Percentiles rank a stretch among this genome's conserved stretches.
Evolutionary conservation across 2,113 vertebrate species (phyloP).

Genomic region (Theropithecus gelada): DNA sequence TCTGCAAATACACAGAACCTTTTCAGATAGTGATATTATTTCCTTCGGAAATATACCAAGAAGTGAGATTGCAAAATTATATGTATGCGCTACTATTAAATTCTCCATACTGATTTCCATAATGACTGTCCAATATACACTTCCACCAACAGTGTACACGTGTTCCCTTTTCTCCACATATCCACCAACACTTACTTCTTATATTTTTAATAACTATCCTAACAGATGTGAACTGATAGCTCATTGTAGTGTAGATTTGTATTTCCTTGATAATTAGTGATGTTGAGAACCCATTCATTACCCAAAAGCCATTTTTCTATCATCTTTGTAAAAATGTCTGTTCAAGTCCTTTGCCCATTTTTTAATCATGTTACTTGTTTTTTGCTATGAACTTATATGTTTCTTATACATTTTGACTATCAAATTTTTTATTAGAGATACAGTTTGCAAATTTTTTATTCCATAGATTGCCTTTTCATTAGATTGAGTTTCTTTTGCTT

Average conservation of each 20-base stretch:
- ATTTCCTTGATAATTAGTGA: background rate
- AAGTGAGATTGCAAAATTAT: background rate
- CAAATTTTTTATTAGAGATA: background rate
- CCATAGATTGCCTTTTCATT: background rate
- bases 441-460: background rate
- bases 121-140: background rate
- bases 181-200: background rate
- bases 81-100: too few species aligned
- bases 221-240: background rate
- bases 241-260: background rate
- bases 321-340: background rate
- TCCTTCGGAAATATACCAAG: background rate
- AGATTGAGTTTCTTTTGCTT: background rate
- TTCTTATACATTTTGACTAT: background rate
- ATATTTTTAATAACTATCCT: background rate
- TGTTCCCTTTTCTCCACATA: background rate
- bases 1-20: background rate
- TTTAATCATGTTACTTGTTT: background rate
- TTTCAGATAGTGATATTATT: background rate
- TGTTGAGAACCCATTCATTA: background rate
- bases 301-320: background rate
- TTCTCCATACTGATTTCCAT: background rate
- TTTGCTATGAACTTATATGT: background rate
- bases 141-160: background rate
- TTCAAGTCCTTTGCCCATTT: background rate